Evolutionary conservation across 2,797 vertebrate genomes (phyloP).

Genomic region (Trachurus trachurus): DNA sequence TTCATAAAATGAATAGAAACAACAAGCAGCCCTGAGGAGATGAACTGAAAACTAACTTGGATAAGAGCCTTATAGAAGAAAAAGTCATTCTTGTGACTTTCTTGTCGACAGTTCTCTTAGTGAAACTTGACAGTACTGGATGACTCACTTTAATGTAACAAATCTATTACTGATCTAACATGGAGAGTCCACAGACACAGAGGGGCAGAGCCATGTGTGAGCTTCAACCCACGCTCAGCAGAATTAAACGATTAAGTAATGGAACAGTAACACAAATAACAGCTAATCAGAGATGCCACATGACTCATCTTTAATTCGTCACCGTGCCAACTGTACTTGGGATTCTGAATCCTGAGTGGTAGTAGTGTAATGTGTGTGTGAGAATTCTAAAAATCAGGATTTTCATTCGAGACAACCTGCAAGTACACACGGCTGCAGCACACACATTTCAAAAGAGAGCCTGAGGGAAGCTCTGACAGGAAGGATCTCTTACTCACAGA

Average conservation of each 20-base stretch:
- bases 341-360: not conserved
- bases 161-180: not conserved
- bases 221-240: not conserved
- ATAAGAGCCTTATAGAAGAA: not conserved
- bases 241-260: no score
- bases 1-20: not conserved
- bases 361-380: no score
- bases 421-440: not conserved
- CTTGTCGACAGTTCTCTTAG: not conserved
- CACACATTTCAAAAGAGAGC: slow-evolving; percentile 6
- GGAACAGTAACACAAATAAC: not conserved
- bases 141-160: not conserved
- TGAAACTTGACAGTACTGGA: not conserved
- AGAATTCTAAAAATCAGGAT: not conserved
- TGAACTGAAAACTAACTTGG: not conserved
- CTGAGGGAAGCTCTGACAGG: slow-evolving; percentile 14
- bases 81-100: not conserved
- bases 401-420: not conserved
- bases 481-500: slow-evolving; percentile 15
- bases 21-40: no score
- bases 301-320: not conserved
- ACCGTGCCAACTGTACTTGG: not conserved
- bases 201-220: not conserved
- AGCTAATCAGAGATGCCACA: not conserved
- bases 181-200: not conserved